Conservation (phyloP, 2,113 vertebrate species). For the Regulus satrapa region DNA sequence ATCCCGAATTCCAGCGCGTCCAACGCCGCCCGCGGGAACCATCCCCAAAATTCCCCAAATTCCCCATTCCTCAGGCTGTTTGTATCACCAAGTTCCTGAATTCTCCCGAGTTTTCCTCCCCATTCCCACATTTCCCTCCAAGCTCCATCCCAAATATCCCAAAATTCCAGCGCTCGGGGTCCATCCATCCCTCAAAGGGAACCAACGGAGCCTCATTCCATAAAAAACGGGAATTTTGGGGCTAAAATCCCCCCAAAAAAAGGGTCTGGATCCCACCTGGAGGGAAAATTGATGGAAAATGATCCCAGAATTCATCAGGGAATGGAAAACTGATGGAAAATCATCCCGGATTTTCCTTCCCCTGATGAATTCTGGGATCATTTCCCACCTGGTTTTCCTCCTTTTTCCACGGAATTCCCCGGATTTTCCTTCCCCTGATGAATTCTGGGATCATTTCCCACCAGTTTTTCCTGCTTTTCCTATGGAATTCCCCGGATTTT, state of each 20-base stretch:
- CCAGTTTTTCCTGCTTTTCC: no score
- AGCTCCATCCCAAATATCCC: not conserved
- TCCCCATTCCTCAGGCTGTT: not conserved
- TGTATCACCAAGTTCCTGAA: not conserved
- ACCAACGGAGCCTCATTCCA: rapidly evolving
- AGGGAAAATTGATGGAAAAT: not conserved
- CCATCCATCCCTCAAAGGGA: not conserved
- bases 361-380: not conserved
- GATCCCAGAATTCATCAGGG: not conserved
- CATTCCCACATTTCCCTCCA: not conserved
- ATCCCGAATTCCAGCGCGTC: not conserved
- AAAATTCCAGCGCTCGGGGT: not conserved
- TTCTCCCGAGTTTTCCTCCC: not conserved
- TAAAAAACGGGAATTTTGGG: not conserved
- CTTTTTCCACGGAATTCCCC: no score
- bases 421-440: no score
- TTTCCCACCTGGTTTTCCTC: not conserved
- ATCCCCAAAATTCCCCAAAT: not conserved
- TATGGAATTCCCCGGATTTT: no score
- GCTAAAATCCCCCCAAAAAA: not conserved
- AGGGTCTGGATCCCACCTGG: no score
- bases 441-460: no score
- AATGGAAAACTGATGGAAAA: not conserved
- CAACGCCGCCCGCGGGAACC: rapidly evolving
- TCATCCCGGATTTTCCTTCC: not conserved